A percentile compares a stretch with the other conserved stretches of the same genome.
Evolutionary conservation across 1,140 invertebrate species (phyloP).

Genomic region (Caerostris extrusa): DNA sequence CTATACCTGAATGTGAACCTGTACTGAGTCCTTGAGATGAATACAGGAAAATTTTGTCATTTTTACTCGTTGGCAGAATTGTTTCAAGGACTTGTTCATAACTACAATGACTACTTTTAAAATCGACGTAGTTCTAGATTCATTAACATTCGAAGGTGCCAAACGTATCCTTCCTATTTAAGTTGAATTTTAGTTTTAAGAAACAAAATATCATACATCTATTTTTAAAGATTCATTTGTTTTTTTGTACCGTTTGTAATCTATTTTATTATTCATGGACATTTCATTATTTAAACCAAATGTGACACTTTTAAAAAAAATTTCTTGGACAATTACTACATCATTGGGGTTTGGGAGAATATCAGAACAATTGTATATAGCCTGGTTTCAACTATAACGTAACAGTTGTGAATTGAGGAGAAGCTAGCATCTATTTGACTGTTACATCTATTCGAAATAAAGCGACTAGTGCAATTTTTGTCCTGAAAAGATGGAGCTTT

Average conservation of each 20-base stretch:
- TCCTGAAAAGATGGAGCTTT: background rate
- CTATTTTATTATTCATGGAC: slow-evolving; percentile 27
- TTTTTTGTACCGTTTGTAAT: slow-evolving; percentile 22
- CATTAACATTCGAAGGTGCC: background rate
- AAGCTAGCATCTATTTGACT: background rate
- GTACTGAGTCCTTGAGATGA: slow-evolving; percentile 39
- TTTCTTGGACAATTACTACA: too few species aligned
- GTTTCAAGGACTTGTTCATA: background rate
- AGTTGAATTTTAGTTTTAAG: slow-evolving; percentile 26
- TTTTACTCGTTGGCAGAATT: background rate
- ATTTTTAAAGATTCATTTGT: slow-evolving; percentile 16
- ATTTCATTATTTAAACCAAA: background rate
- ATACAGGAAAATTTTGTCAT: background rate
- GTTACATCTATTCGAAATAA: background rate
- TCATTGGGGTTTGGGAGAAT: too few species aligned
- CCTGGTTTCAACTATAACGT: too few species aligned
- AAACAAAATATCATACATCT: background rate
- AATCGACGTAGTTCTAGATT: background rate
- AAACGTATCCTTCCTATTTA: background rate
- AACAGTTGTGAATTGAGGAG: too few species aligned
- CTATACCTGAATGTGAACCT: slow-evolving; percentile 57
- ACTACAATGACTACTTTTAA: background rate
- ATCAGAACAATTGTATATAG: too few species aligned
- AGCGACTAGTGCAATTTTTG: background rate
- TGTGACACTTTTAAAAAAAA: background rate